A percentile compares a stretch with the other conserved stretches of the same genome.
phyloP scores from a whole-genome alignment of 35 echinoderm and acorn worm genomes.

The Lytechinus variegatus region DNA sequence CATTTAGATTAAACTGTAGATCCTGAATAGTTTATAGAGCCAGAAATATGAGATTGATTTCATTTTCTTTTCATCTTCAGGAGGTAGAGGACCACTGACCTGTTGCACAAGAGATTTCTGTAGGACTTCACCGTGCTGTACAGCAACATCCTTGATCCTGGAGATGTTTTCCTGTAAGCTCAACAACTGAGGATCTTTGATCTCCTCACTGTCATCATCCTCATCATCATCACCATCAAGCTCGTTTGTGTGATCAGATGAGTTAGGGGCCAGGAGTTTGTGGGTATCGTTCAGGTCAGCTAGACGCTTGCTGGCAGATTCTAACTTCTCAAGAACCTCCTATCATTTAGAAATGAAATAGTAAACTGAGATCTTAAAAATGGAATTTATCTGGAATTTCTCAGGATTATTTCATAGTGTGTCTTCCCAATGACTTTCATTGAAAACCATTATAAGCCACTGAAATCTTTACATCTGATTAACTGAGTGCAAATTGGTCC shows the following conservation, averaged over 20 bases:
- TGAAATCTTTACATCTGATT: too few relatives aligned
- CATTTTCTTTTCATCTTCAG: too few relatives aligned
- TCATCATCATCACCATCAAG: constrained; percentile 48
- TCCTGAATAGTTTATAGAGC: too few relatives aligned
- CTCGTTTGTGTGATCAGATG: constrained; percentile 31
- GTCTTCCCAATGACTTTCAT: too few relatives aligned
- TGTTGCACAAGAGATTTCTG: constrained; percentile 76
- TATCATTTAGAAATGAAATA: constrained; percentile 12
- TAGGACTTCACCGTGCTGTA: constrained; percentile 72
- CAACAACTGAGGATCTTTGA: constrained; percentile 61
- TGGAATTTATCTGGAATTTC: too few relatives aligned
- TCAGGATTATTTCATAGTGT: too few relatives aligned
- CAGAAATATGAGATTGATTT: too few relatives aligned
- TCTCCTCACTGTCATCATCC: constrained; percentile 15
- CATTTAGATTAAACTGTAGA: too few relatives aligned
- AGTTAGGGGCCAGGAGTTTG: constrained; percentile 8
- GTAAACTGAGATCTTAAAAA: background rate
- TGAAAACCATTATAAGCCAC: too few relatives aligned
- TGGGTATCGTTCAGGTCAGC: constrained; percentile 33
- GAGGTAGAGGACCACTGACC: constrained; percentile 31
- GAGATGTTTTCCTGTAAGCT: constrained; percentile 63
- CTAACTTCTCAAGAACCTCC: constrained; percentile 66
- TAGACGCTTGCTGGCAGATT: constrained; percentile 46
- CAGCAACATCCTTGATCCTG: constrained; percentile 67
- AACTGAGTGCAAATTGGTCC: too few relatives aligned